Conservation (phyloP, 2,113 vertebrate genomes). For the Cairina moschata region DNA sequence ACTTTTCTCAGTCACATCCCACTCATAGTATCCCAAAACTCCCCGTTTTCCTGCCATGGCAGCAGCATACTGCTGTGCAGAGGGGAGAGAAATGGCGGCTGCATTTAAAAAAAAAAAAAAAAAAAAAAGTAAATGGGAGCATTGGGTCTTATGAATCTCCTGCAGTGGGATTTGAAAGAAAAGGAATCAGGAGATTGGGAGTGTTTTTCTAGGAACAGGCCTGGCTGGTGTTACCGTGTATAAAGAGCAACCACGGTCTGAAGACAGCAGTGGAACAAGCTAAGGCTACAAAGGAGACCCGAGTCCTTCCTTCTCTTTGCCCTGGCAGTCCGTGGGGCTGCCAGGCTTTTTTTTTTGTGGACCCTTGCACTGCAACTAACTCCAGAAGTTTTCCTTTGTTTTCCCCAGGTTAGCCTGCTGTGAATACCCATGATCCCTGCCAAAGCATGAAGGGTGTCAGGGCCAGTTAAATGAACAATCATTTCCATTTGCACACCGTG, state of each 20-base stretch:
- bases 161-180: background rate
- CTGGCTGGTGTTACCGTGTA: fast-evolving
- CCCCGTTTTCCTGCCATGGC: fast-evolving
- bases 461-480: background rate
- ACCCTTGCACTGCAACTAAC: background rate
- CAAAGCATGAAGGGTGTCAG: background rate
- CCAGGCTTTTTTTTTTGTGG: background rate
- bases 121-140: background rate
- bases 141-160: background rate
- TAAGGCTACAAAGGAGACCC: fast-evolving
- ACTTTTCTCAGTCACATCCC: background rate
- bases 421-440: background rate
- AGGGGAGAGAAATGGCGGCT: background rate
- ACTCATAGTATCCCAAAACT: background rate
- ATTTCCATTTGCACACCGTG: background rate
- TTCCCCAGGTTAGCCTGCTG: background rate
- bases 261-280: background rate
- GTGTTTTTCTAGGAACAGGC: background rate
- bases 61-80: background rate
- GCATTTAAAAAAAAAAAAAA: background rate
- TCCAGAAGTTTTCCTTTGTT: background rate
- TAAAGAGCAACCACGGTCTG: background rate
- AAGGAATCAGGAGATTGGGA: background rate
- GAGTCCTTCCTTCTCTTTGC: fast-evolving
- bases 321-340: background rate